Conservation (phyloP, 2,888 invertebrate species). For the Tricholauxania praeusta region DNA sequence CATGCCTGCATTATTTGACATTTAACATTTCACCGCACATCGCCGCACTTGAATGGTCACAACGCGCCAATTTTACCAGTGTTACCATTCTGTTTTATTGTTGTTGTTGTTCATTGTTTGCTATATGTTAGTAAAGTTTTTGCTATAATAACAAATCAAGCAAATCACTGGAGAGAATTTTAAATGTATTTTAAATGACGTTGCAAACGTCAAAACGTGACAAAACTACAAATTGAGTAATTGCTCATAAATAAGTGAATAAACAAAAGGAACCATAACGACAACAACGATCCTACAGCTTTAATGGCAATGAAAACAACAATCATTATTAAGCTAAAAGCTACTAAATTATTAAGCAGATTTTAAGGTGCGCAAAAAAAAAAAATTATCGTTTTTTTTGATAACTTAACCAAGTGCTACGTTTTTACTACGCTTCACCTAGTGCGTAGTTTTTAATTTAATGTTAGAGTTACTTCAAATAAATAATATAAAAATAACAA, state of each 20-base stretch:
- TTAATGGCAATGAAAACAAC: background rate
- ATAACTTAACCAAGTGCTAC: too few species aligned
- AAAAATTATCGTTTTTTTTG: too few species aligned
- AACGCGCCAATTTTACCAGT: background rate
- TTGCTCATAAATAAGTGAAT: background rate
- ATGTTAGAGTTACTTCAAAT: too few species aligned
- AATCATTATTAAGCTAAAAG: background rate
- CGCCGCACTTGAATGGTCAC: too few species aligned
- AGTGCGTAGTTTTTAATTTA: too few species aligned
- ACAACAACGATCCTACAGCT: background rate
- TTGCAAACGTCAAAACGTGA: slow-evolving; percentile 27
- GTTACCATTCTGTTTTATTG: background rate
- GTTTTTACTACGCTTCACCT: too few species aligned
- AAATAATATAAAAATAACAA: too few species aligned
- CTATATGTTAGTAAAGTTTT: background rate
- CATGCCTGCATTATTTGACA: too few species aligned
- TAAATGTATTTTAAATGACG: slow-evolving; percentile 25
- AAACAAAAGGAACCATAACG: background rate
- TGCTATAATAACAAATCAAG: slow-evolving; percentile 19
- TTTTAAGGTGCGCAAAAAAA: too few species aligned
- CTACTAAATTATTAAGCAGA: too few species aligned
- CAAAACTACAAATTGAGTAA: slow-evolving; percentile 16
- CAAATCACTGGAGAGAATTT: slow-evolving; percentile 24
- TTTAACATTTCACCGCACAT: too few species aligned
- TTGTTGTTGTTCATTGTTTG: too few species aligned